Evolutionary conservation across 2,888 invertebrate genomes (phyloP).

Genomic region (Ichneumoninae sp.): DNA sequence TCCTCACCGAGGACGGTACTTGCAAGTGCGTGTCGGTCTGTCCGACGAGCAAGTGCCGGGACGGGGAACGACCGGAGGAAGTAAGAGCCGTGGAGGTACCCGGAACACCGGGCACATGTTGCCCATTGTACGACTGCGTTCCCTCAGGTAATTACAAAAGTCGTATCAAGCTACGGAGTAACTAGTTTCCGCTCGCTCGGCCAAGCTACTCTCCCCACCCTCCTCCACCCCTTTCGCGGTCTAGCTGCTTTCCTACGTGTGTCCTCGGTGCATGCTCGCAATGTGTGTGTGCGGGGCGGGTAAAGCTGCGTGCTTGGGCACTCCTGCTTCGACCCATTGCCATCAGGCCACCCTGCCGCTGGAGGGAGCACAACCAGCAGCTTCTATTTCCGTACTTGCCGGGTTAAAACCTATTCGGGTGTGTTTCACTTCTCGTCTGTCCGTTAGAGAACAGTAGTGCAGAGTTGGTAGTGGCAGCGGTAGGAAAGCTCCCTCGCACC

Average conservation of each 20-base stretch:
- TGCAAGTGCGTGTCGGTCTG: constrained; percentile 80
- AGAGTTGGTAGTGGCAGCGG: background rate
- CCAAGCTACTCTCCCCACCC: background rate
- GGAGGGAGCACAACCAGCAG: background rate
- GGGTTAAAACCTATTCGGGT: constrained; percentile 40
- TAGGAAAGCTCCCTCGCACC: constrained; percentile 3
- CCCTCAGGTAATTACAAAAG: constrained; percentile 76
- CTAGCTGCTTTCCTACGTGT: constrained; percentile 17
- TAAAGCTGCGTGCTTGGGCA: background rate
- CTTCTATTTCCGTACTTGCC: constrained; percentile 36
- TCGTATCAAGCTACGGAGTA: constrained; percentile 48
- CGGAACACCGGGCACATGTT: constrained; percentile 79
- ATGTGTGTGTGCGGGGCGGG: background rate
- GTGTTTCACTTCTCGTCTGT: constrained; percentile 39
- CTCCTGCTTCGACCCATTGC: constrained; percentile 7
- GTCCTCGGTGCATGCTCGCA: background rate
- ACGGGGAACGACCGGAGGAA: constrained; percentile 77
- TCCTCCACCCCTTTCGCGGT: constrained; percentile 23
- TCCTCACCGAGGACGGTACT: constrained; percentile 75
- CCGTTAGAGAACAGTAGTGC: constrained; percentile 5
- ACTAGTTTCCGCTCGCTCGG: constrained; percentile 45
- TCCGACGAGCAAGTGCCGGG: constrained; percentile 74
- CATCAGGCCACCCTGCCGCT: background rate
- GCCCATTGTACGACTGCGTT: constrained; percentile 80
- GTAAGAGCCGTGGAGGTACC: constrained; percentile 74